Conservation (phyloP, 2,113 vertebrate genomes). For the Eptatretus burgeri region DNA sequence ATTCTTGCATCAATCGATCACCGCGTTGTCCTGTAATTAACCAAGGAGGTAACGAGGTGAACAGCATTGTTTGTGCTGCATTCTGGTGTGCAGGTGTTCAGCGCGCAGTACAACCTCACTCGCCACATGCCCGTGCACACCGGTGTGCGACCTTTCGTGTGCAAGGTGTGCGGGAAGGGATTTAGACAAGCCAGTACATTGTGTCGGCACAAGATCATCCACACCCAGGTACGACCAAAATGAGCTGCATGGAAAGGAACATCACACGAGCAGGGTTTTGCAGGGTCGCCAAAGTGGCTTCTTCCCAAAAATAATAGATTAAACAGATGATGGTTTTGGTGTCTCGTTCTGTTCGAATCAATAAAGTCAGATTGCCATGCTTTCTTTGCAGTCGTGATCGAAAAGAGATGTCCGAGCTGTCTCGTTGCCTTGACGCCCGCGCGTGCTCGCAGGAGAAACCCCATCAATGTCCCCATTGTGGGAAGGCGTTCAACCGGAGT, state of each 20-base stretch:
- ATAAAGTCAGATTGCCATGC: not conserved
- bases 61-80: too few relatives aligned
- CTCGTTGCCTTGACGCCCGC: not conserved
- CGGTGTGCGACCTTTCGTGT: slow-evolving; percentile 9
- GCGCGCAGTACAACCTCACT: slow-evolving; percentile 9
- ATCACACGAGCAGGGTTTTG: too few relatives aligned
- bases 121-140: slow-evolving; percentile 10
- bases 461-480: slow-evolving; percentile 87
- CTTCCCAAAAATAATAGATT: too few relatives aligned
- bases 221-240: slow-evolving; percentile 9
- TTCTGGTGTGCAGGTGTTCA: slow-evolving; percentile 8
- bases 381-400: not conserved
- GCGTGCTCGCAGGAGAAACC: slow-evolving; percentile 48
- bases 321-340: not conserved
- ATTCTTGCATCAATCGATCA: too few relatives aligned
- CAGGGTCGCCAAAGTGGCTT: too few relatives aligned
- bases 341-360: not conserved
- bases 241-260: not conserved
- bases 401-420: not conserved
- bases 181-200: slow-evolving; percentile 10
- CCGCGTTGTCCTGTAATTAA: too few relatives aligned
- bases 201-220: slow-evolving; percentile 10
- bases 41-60: too few relatives aligned
- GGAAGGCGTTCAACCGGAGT: slow-evolving; percentile 96
- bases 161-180: slow-evolving; percentile 10